Conservation (phyloP, 2,797 vertebrate genomes). For the Rhinogobio ventralis region DNA sequence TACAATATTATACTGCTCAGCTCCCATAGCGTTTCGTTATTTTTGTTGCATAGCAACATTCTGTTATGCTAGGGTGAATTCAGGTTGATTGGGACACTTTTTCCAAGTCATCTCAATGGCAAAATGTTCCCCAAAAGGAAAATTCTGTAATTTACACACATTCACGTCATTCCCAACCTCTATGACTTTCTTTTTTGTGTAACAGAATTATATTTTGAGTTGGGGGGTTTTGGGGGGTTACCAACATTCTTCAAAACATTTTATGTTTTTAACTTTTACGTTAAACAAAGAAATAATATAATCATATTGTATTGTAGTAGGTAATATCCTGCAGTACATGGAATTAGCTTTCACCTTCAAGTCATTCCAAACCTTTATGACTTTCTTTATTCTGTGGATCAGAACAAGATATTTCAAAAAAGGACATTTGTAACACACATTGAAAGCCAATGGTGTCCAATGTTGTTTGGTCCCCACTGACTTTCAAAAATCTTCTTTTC, state of each 20-base stretch:
- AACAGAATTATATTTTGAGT: background rate
- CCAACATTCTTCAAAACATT: background rate
- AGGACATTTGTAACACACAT: background rate
- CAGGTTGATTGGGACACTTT: too few species aligned
- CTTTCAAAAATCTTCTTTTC: background rate
- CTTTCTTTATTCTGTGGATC: background rate
- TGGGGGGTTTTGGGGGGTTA: too few species aligned
- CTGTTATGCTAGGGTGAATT: background rate
- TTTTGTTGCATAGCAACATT: background rate
- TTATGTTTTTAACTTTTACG: background rate
- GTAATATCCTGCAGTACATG: background rate
- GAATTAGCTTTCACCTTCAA: background rate
- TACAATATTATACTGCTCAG: background rate
- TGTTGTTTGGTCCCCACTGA: background rate
- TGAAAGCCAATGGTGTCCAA: background rate
- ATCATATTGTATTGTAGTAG: too few species aligned
- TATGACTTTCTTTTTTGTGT: background rate
- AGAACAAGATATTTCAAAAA: background rate
- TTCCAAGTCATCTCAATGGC: too few species aligned
- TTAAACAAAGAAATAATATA: background rate
- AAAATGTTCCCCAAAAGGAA: too few species aligned
- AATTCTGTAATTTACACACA: background rate
- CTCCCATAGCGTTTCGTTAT: background rate
- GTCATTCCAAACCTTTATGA: background rate
- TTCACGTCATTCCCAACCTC: background rate